phyloP scores from a whole-genome alignment of 2,888 invertebrate species.

The Phymatocera aterrima region DNA sequence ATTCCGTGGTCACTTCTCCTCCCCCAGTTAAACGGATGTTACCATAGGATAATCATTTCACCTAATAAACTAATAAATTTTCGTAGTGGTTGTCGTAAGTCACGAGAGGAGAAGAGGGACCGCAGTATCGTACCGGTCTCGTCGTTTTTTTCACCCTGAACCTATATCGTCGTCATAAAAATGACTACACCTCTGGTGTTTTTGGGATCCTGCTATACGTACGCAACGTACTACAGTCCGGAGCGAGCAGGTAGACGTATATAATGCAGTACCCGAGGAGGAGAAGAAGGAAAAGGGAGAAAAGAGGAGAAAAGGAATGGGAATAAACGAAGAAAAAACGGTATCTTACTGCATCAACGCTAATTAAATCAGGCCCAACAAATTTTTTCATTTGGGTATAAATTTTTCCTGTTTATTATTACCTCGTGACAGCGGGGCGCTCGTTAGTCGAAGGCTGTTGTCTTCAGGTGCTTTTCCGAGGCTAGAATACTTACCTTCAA shows the following conservation, averaged over 20 bases:
- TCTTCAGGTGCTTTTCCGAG: slow-evolving; percentile 12
- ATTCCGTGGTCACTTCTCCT: slow-evolving; percentile 3
- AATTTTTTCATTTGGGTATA: slow-evolving; percentile 59
- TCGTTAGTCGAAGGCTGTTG: slow-evolving; percentile 57
- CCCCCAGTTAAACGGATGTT: background rate
- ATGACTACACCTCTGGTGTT: slow-evolving; percentile 17
- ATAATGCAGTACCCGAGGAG: no score
- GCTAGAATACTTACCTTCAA: background rate
- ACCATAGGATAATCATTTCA: slow-evolving; percentile 55
- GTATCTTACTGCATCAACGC: slow-evolving; percentile 45
- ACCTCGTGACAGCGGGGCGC: slow-evolving; percentile 60
- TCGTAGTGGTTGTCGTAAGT: slow-evolving; percentile 45
- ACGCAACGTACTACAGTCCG: no score
- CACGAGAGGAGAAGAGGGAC: background rate
- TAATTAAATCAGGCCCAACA: slow-evolving; percentile 60
- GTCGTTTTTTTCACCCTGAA: background rate
- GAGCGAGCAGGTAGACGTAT: no score
- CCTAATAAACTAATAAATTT: slow-evolving; percentile 63
- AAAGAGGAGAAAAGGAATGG: no score
- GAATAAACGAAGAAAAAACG: no score
- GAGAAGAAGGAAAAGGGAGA: no score
- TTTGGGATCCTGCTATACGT: no score
- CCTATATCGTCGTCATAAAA: slow-evolving; percentile 28
- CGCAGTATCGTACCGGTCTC: background rate
- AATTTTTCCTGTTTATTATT: slow-evolving; percentile 59